Evolutionary conservation across 2,797 vertebrate species (phyloP), one percentile per base, ranked within the genome.

Genomic region (Acipenser ruthenus): DNA sequence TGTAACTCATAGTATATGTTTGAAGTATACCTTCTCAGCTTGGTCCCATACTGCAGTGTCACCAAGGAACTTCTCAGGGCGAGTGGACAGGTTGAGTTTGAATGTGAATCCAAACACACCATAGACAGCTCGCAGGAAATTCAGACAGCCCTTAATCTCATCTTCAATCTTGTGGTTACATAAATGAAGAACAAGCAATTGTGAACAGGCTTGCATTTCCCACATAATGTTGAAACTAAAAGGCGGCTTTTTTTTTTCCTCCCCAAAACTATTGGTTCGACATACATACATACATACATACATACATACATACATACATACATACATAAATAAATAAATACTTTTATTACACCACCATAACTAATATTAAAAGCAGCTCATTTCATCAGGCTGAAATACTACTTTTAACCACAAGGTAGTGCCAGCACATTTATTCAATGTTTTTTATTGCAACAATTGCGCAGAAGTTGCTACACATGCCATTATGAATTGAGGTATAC

Each of bases 21-120:
- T 55, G 52, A 9, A 55, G 15, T 37, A 37, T 81, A 98, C 96
- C 91, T 95, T 98, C 82, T 99, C 97, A 56, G 97, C 97, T 70
- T 92, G 89, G 78, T 95, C 89, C 96, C 97, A 99, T 60, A 96
- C 77, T 75, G 88, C 87, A 60, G 89, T 79, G 51, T 98, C 95
- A 67, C 97, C 97, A 52, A 99, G 87, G 74, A 93, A 99, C 78
- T 98, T 97, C 82, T 98, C 96, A 3, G 97, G 97, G 68, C 94
- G 90, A 63, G 97, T 99, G 70, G 96, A 96, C 65, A 99, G 93
- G 82, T 98, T 94, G 69, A 99, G 84, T 87, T 98, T 98, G 82
- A 99, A 98, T 1, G 90, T 93, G 86, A 99, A 99, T 77, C 95
- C 97, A 71, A 99, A 99, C 66, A 95, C 89, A 0, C 82, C 77